phyloP scores from a whole-genome alignment of 2,113 vertebrate genomes.

The Elephantulus edwardii region DNA sequence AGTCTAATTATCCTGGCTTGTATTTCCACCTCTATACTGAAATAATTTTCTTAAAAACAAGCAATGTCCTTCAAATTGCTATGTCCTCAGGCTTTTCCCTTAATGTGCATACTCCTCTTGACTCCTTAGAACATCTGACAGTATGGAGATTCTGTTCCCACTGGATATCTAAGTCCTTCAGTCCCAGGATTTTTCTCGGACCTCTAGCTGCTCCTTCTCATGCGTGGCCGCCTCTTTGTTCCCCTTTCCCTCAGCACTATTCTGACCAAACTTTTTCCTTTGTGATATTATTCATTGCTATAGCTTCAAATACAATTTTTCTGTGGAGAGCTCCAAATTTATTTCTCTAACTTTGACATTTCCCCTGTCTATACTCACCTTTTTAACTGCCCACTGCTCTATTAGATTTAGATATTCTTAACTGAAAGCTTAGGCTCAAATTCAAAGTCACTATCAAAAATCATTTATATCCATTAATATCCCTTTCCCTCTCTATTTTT shows the following conservation, averaged over 20 bases:
- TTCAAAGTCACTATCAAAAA: conserved; percentile 11
- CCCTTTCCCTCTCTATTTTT: too few species aligned
- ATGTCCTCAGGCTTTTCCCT: not conserved
- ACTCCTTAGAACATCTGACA: not conserved
- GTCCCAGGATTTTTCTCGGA: not conserved
- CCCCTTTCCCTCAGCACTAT: not conserved
- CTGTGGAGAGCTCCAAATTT: not conserved
- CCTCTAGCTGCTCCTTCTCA: not conserved
- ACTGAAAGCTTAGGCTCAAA: conserved; percentile 13
- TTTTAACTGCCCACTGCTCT: not conserved
- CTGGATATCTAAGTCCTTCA: not conserved
- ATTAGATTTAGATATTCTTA: conserved; percentile 18
- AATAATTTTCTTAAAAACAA: not conserved
- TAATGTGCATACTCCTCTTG: not conserved
- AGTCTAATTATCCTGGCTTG: not conserved
- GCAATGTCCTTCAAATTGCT: not conserved
- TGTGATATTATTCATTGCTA: not conserved
- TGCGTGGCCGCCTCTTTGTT: not conserved
- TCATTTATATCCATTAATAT: not conserved
- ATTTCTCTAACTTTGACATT: not conserved
- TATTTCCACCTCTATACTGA: not conserved
- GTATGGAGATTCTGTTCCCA: not conserved
- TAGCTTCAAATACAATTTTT: not conserved
- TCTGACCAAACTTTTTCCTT: not conserved
- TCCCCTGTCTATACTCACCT: not conserved